A percentile compares a stretch with the other conserved stretches of the same genome.
These are phyloP conservation scores for Callyntrura guangdongensis DNA, from an alignment of 2,888 invertebrate genomes.

Conservation along the genomic window DNA sequence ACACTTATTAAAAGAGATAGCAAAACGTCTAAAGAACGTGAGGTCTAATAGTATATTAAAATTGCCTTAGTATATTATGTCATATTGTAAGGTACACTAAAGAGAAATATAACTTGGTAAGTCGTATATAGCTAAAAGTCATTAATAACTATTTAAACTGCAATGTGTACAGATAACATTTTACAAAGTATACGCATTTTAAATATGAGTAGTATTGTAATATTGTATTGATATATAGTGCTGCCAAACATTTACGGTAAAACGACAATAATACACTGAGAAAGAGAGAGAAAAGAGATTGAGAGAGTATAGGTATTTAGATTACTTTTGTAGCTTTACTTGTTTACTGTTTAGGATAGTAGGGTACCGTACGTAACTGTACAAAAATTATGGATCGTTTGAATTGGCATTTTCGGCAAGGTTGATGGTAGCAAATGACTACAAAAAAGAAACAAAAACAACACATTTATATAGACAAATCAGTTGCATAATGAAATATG, in stretches of 20 bases:
- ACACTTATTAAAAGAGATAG: slow-evolving; percentile 4
- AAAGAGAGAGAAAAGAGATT: too few species aligned
- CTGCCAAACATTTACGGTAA: slow-evolving; percentile 8
- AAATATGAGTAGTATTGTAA: slow-evolving; percentile 21
- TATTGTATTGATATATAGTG: slow-evolving; percentile 21
- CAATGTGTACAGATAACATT: slow-evolving; percentile 18
- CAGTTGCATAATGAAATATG: slow-evolving; percentile 54
- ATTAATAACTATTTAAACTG: too few species aligned
- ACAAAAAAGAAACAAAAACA: slow-evolving; percentile 74
- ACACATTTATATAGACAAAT: slow-evolving; percentile 67
- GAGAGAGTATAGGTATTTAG: slow-evolving; percentile 37
- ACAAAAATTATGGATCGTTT: slow-evolving; percentile 71
- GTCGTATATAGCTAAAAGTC: slow-evolving; percentile 9
- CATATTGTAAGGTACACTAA: slow-evolving; percentile 24
- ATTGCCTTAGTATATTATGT: slow-evolving; percentile 45
- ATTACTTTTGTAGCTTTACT: slow-evolving; percentile 53
- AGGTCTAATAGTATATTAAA: not conserved
- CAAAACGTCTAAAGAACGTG: slow-evolving; percentile 3
- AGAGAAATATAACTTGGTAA: not conserved
- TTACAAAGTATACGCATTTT: not conserved
- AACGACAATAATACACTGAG: slow-evolving; percentile 30
- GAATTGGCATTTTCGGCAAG: slow-evolving; percentile 78
- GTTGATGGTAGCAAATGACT: slow-evolving; percentile 78
- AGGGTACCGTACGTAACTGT: slow-evolving; percentile 59
- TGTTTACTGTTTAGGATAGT: slow-evolving; percentile 45